Evolutionary conservation across 2,888 invertebrate species (phyloP).

Genomic region (Tenthredo scrophulariae): DNA sequence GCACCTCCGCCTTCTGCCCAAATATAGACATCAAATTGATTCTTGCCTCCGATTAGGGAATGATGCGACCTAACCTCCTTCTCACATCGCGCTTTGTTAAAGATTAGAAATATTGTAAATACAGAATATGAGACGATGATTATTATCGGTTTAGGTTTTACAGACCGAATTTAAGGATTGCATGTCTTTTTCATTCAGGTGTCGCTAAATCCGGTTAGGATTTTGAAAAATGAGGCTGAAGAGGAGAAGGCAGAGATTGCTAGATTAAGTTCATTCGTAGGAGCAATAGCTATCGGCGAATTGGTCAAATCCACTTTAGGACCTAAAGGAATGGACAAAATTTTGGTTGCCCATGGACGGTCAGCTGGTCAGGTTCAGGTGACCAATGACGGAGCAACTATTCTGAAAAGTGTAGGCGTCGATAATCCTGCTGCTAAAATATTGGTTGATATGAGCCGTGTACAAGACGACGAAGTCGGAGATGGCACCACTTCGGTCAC

Average conservation of each 20-base stretch:
- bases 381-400: slow-evolving; percentile 99
- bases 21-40: neutral
- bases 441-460: slow-evolving; percentile 98
- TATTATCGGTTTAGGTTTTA: neutral
- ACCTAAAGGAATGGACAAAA: slow-evolving; percentile 99
- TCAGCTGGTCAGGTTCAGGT: slow-evolving; percentile 94
- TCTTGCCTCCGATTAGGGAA: neutral
- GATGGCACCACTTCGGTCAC: slow-evolving; percentile 99
- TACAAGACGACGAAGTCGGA: slow-evolving; percentile 99
- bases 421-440: slow-evolving; percentile 99
- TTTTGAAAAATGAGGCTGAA: slow-evolving; percentile 97
- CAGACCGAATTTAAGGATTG: neutral
- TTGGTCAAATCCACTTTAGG: slow-evolving; percentile 98
- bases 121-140: neutral
- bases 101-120: neutral
- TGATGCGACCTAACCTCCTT: neutral
- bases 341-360: slow-evolving; percentile 89
- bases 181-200: slow-evolving; percentile 81
- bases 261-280: slow-evolving; percentile 97
- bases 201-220: slow-evolving; percentile 95
- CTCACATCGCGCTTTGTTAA: neutral
- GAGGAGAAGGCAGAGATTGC: slow-evolving; percentile 99
- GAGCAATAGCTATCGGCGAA: slow-evolving; percentile 99
- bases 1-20: neutral
- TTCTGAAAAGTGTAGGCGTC: slow-evolving; percentile 96